Percentiles rank a stretch among this genome's conserved stretches.
These are phyloP conservation scores for Micropoecilia bifurca DNA, from an alignment of 2,797 vertebrate species.

Conservation along the genomic window DNA sequence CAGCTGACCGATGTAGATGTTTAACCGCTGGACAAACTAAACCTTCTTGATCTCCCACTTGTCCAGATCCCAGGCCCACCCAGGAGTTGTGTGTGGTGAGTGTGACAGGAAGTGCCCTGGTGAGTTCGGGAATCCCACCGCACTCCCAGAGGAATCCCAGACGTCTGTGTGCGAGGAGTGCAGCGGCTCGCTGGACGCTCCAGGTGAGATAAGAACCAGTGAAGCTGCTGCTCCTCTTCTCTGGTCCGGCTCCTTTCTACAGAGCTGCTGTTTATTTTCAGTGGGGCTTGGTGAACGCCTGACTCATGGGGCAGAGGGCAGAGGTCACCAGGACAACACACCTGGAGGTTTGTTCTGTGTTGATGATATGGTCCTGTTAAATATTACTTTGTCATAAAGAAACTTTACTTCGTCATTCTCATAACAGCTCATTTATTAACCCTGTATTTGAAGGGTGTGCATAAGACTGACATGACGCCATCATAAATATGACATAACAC, in stretches of 20 bases:
- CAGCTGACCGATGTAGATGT: conserved; percentile 14
- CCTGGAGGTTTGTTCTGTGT: conserved; percentile 80
- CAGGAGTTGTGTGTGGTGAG: conserved; percentile 83
- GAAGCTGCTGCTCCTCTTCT: neutral
- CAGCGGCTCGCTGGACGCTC: conserved; percentile 88
- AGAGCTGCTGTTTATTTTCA: conserved; percentile 59
- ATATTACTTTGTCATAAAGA: neutral
- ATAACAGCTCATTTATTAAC: neutral
- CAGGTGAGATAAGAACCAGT: conserved; percentile 80
- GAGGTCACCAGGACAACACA: conserved; percentile 79
- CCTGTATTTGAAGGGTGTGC: too few relatives aligned
- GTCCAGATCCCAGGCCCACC: conserved; percentile 91
- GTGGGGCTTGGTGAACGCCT: conserved; percentile 89
- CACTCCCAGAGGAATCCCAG: conserved; percentile 85
- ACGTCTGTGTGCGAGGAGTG: conserved; percentile 87
- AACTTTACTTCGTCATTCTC: neutral
- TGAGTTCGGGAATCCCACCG: conserved; percentile 88
- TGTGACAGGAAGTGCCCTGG: conserved; percentile 87
- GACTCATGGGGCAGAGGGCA: conserved; percentile 86
- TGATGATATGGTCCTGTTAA: neutral
- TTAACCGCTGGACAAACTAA: conserved; percentile 53
- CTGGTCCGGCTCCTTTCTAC: too few relatives aligned
- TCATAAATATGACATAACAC: too few relatives aligned
- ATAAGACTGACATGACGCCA: too few relatives aligned
- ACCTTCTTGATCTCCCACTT: conserved; percentile 57